A percentile compares a stretch with the other conserved stretches of the same genome.
phyloP scores from a whole-genome alignment of 2,888 invertebrate genomes.

The Apoderus coryli region DNA sequence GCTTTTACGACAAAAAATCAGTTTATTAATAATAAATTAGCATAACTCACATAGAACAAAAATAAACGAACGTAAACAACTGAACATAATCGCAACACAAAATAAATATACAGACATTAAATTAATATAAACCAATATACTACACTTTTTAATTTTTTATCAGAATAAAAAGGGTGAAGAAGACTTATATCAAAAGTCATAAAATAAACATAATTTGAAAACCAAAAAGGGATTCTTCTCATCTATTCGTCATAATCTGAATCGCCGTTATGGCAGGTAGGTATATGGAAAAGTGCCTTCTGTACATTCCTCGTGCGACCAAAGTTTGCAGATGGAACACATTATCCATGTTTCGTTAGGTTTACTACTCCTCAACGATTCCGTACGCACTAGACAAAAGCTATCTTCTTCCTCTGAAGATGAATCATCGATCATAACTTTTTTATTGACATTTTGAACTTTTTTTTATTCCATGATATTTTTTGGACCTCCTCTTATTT shows the following conservation, averaged over 20 bases:
- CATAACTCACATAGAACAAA: no score
- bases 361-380: conserved; percentile 2
- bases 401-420: background rate
- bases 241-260: conserved; percentile 5
- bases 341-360: conserved; percentile 8
- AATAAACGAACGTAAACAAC: no score
- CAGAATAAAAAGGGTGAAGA: no score
- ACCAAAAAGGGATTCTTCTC: background rate
- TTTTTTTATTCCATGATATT: no score
- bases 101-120: no score
- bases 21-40: no score
- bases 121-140: no score
- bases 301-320: conserved; percentile 7
- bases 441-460: conserved; percentile 5
- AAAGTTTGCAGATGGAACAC: conserved; percentile 4
- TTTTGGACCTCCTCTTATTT: background rate
- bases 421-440: background rate
- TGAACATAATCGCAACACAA: no score
- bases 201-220: background rate
- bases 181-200: no score
- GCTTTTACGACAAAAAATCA: no score
- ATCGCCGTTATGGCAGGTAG: conserved; percentile 5
- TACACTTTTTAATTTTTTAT: no score
- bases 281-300: conserved; percentile 6
- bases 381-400: conserved; percentile 7